Percentiles rank a stretch among this genome's conserved stretches.
Evolutionary conservation across 2,113 vertebrate species (phyloP).

Genomic region (Zapus hudsonius): DNA sequence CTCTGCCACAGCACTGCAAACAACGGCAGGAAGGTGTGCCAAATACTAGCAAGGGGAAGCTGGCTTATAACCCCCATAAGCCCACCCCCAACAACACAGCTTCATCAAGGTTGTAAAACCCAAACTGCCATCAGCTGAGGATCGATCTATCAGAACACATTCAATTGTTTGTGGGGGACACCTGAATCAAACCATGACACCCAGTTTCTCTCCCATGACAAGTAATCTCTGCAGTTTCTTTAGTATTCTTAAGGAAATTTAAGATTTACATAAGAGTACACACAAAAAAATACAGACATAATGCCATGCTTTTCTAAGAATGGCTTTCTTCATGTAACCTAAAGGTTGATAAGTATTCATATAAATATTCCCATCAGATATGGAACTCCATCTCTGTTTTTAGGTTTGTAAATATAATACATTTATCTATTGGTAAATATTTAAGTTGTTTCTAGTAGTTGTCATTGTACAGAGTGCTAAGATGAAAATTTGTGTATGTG

Average conservation of each 20-base stretch:
- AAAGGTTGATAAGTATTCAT: background rate
- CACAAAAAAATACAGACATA: background rate
- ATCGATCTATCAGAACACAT: too few species aligned
- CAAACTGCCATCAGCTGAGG: too few species aligned
- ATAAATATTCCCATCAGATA: background rate
- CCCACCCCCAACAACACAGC: too few species aligned
- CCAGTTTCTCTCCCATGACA: background rate
- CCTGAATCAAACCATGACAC: too few species aligned
- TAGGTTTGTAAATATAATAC: background rate
- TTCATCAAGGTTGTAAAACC: too few species aligned
- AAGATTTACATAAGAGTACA: background rate
- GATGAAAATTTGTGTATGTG: background rate
- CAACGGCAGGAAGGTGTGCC: too few species aligned
- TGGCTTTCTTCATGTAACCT: background rate
- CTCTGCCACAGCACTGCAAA: too few species aligned
- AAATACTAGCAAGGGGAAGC: too few species aligned
- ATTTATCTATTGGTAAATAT: background rate
- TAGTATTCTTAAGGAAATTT: slow-evolving; percentile 34
- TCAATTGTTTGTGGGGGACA: too few species aligned
- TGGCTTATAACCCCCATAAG: too few species aligned
- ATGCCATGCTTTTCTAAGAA: background rate
- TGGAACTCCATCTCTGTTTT: background rate
- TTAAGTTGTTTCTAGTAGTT: slow-evolving; percentile 18
- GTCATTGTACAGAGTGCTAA: background rate
- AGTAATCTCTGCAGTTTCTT: background rate